Evolutionary conservation across 2,888 invertebrate genomes (phyloP), one percentile per base, ranked within the genome.

Genomic region (Blastobasis adustella): DNA sequence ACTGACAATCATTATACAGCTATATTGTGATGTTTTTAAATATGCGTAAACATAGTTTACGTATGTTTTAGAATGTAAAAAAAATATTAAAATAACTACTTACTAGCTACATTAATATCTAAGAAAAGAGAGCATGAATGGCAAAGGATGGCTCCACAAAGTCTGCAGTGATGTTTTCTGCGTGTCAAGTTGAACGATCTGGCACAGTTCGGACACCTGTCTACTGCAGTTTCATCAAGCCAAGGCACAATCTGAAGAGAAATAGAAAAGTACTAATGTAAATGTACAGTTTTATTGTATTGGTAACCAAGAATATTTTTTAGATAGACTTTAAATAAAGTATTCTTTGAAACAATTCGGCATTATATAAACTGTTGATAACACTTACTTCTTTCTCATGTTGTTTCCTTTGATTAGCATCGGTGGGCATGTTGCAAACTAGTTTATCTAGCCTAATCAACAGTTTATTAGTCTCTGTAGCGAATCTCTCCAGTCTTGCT

Each of bases 61-160:
- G 23, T 23, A 23, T 23, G 23, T 23, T 23, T 23, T 23, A 23
- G 23, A 23, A 23, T 23, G 23, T 23, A 23, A 3, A 1, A 23
- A 23, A 23, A 23, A 23, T 23, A 23, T 23, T 23, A 23, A 23
- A 23, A 23, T 3, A 23, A 23, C 23, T 49, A 82, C 93, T 87
- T 87, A 95, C 95, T 90, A 59, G 97, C 98, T 76, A 92, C 91
- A 61, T 92, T 90, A 58, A 95, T 88, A 46, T 94, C 91, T 61
- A 98, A 86, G 79, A 97, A 98, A 65, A 93, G 87, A 0, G 98
- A 98, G 76, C 98, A 98, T 63, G 94, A 93, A 72, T 96, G 92
- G 75, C 98, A 98, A 90, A 98, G 94, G 55, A 98, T 93, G 52
- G 95, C 94, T 0, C 98, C 98, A 76, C 97, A 99, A 4, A 99